These are phyloP conservation scores for Pristionchus japonicus DNA, from an alignment of 2,888 invertebrate genomes.

Conservation along the genomic window DNA sequence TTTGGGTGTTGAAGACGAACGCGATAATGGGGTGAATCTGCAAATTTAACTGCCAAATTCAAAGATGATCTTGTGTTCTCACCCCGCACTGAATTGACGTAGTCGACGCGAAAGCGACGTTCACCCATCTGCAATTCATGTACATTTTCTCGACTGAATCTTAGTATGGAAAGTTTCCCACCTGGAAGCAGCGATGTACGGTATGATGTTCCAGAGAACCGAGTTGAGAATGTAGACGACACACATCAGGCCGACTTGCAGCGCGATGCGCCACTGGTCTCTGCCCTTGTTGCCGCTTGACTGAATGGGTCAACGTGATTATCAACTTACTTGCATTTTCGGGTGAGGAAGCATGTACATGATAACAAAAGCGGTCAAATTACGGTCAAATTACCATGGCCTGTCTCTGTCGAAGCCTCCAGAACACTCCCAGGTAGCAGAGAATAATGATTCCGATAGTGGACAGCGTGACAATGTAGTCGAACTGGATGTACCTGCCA, in stretches of 20 bases:
- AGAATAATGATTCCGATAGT: neutral
- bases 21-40: neutral
- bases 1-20: neutral
- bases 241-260: neutral
- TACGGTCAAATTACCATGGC: neutral
- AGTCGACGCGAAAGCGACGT: neutral
- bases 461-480: neutral
- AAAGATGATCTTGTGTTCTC: neutral
- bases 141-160: neutral
- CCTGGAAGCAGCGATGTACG: neutral
- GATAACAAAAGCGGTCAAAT: neutral
- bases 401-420: neutral
- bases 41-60: too few species aligned
- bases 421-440: neutral
- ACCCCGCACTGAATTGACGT: neutral
- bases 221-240: neutral
- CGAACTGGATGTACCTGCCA: slow-evolving; percentile 2
- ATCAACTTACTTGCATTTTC: too few species aligned
- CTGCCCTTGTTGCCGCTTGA: neutral
- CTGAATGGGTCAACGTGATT: too few species aligned
- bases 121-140: neutral
- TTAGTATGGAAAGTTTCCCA: neutral
- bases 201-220: neutral
- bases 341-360: too few species aligned
- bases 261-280: neutral